These are phyloP conservation scores for Istiophorus platypterus DNA, from an alignment of 2,113 vertebrate species.

Conservation along the genomic window DNA sequence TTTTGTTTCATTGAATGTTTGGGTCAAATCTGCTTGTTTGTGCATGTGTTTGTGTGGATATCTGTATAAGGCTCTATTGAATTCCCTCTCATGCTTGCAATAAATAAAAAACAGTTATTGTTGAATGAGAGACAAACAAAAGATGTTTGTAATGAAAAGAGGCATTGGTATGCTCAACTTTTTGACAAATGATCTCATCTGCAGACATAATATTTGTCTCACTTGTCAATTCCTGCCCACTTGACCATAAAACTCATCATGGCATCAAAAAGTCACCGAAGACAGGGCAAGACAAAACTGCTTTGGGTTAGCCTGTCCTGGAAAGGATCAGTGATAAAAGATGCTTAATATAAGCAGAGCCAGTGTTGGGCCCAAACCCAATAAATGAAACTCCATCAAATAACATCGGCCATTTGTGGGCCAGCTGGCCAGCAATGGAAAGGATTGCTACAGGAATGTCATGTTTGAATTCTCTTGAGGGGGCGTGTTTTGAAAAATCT, in stretches of 20 bases:
- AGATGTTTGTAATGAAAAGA: slow-evolving; percentile 28
- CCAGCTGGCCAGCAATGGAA: slow-evolving; percentile 46
- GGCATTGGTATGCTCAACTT: slow-evolving; percentile 10
- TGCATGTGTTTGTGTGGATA: slow-evolving; percentile 23
- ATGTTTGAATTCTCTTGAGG: slow-evolving; percentile 44
- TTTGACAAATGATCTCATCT: slow-evolving; percentile 20
- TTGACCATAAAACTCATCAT: slow-evolving; percentile 9
- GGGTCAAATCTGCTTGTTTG: slow-evolving; percentile 17
- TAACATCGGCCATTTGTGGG: slow-evolving; percentile 33
- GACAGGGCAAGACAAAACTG: background rate
- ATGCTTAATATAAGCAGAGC: slow-evolving; percentile 25
- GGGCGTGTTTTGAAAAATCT: slow-evolving; percentile 23
- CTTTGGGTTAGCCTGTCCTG: slow-evolving; percentile 1
- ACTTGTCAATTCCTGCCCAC: slow-evolving; percentile 4
- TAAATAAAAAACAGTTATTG: slow-evolving; percentile 22
- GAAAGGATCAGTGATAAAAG: slow-evolving; percentile 8
- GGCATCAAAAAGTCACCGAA: slow-evolving; percentile 20
- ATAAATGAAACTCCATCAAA: slow-evolving; percentile 42
- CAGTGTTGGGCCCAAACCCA: background rate
- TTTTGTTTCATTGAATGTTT: slow-evolving; percentile 42
- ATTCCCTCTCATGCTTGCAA: slow-evolving; percentile 22
- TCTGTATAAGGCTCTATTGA: slow-evolving; percentile 11
- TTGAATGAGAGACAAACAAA: slow-evolving; percentile 15
- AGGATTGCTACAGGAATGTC: slow-evolving; percentile 63
- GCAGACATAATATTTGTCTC: slow-evolving; percentile 22